Percentiles rank a stretch among this genome's conserved stretches.
These are phyloP conservation scores for Centropristis striata DNA, from an alignment of 2,113 vertebrate genomes.

Conservation along the genomic window DNA sequence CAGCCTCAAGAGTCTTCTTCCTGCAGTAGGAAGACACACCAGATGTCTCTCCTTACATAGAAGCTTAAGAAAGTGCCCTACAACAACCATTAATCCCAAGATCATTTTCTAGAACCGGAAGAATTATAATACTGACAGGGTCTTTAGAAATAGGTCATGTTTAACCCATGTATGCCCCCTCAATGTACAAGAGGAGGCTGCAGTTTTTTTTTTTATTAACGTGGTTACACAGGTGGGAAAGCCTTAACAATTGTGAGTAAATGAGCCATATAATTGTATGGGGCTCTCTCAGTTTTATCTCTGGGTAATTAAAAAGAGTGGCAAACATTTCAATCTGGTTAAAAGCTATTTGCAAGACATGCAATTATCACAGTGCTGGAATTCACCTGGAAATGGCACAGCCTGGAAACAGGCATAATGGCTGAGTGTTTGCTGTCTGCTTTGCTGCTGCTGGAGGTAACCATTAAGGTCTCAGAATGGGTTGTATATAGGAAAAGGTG, in stretches of 20 bases:
- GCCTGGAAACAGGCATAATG: slow-evolving; percentile 14
- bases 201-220: not conserved
- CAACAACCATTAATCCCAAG: slow-evolving; percentile 35
- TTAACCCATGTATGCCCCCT: not conserved
- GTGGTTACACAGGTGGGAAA: slow-evolving; percentile 19
- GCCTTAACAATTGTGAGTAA: not conserved
- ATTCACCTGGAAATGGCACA: slow-evolving; percentile 25
- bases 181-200: not conserved
- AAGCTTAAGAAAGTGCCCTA: slow-evolving; percentile 27
- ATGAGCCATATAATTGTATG: slow-evolving; percentile 7
- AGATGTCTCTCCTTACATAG: slow-evolving; percentile 46
- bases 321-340: slow-evolving; percentile 1
- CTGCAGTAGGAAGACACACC: slow-evolving; percentile 23
- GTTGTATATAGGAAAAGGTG: not conserved
- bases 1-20: not conserved
- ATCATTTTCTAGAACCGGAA: slow-evolving; percentile 30
- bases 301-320: not conserved
- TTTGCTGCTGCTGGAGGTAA: slow-evolving; percentile 1
- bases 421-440: slow-evolving; percentile 25
- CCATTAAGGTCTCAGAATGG: slow-evolving; percentile 36
- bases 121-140: slow-evolving; percentile 6
- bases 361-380: slow-evolving; percentile 45
- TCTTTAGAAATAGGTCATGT: slow-evolving; percentile 32
- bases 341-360: slow-evolving; percentile 22
- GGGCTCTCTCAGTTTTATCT: slow-evolving; percentile 2